Conservation (phyloP, 1,140 invertebrate genomes). For the Neocloeon triangulifer region DNA sequence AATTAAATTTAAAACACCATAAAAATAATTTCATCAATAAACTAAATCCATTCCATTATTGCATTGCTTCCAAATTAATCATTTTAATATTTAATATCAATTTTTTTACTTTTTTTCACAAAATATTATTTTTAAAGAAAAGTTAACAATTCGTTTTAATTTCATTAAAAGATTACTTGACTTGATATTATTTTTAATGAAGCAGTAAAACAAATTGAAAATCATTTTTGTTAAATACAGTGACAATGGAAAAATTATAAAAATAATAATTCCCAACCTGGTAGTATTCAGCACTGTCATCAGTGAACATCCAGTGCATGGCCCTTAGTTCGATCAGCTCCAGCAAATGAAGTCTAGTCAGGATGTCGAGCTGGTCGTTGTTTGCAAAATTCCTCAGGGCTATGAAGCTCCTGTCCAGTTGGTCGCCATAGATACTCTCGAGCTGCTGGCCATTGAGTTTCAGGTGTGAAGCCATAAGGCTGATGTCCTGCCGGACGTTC, state of each 20-base stretch:
- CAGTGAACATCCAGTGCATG: slow-evolving; percentile 58
- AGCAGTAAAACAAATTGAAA: not conserved
- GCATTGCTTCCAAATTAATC: no score
- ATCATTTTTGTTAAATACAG: no score
- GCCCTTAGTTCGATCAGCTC: slow-evolving; percentile 73
- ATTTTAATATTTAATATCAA: no score
- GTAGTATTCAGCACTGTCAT: no score
- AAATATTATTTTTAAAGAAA: no score
- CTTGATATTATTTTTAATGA: not conserved
- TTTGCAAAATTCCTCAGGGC: slow-evolving; percentile 68
- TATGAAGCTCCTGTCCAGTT: slow-evolving; percentile 48
- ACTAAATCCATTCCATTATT: no score
- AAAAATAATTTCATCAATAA: no score
- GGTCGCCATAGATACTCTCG: slow-evolving; percentile 49
- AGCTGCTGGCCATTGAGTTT: slow-evolving; percentile 48
- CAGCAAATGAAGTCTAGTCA: slow-evolving; percentile 58
- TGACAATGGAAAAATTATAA: no score
- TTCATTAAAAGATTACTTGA: not conserved
- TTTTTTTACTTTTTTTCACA: no score
- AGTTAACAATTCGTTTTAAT: no score
- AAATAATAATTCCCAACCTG: no score
- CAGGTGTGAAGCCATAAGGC: slow-evolving; percentile 41
- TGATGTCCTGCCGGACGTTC: slow-evolving; percentile 30
- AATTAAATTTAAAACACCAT: no score
- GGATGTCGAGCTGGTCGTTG: slow-evolving; percentile 40